A percentile compares a stretch with the other conserved stretches of the same genome.
These are phyloP conservation scores for Zootoca vivipara DNA, from an alignment of 2,113 vertebrate species.

Conservation along the genomic window DNA sequence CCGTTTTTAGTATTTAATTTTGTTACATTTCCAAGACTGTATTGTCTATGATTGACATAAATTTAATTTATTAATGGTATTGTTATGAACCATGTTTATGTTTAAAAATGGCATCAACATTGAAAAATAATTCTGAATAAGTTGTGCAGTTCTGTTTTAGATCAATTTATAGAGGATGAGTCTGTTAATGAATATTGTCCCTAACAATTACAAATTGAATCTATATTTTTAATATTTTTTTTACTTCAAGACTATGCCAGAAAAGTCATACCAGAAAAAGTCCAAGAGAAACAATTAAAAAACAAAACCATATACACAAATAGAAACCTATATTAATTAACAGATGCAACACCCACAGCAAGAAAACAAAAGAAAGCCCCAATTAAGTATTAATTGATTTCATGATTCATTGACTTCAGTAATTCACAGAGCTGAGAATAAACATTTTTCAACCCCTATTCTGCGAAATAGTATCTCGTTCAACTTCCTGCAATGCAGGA, in stretches of 20 bases:
- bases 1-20: too few relatives aligned
- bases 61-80: too few relatives aligned
- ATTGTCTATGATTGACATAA: too few relatives aligned
- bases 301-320: background rate
- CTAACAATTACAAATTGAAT: background rate
- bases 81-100: too few relatives aligned
- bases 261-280: background rate
- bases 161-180: background rate
- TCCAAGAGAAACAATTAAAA: background rate
- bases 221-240: background rate
- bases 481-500: too few relatives aligned
- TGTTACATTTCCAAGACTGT: too few relatives aligned
- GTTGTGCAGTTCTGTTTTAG: background rate
- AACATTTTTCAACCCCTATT: background rate
- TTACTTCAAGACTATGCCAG: background rate
- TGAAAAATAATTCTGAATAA: background rate
- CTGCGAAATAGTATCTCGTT: background rate
- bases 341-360: background rate
- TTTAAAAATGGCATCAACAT: too few relatives aligned
- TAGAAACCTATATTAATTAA: background rate
- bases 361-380: background rate
- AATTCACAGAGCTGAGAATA: background rate
- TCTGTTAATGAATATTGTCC: background rate
- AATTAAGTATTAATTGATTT: background rate
- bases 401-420: background rate